Evolutionary conservation across 2,113 vertebrate species (phyloP), one percentile per base, ranked within the genome.

Genomic region (Nansenia antarctica): DNA sequence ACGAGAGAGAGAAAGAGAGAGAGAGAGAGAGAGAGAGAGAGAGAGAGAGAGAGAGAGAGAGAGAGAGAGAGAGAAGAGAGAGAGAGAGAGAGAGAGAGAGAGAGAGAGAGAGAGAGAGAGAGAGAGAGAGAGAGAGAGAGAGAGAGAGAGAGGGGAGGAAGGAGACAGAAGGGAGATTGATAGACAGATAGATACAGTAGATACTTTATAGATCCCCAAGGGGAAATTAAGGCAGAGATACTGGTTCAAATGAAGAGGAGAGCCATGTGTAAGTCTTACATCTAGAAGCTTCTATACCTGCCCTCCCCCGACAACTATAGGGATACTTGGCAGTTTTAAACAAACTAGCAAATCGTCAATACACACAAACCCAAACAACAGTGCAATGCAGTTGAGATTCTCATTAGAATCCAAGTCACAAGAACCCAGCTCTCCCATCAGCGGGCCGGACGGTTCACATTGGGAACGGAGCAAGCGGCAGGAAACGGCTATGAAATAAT

Each of bases 381-480:
- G 74, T 77, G 77, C 68, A 69, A 35, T 53, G 74, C 69, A 70
- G 64, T 75, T 45, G 76, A 72, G 47, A 42, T 55, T 76, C 37
- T 77, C 71, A 79, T 66, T 73, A 72, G 73, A 62, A 79, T 59
- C 35, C 61, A 18, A 29, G 35, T 63, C 35, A 63, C 37, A 12
- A 24, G 24, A 55, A 31, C 29, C 2, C 7, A 37, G 58, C 45
- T 74, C 61, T 74, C 31, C 60, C 77, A 67, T 84, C 77, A 71
- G 64, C 78, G 77, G 60, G 62, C 68, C 53, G 60, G 35, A 31
- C 32, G 52, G 18, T 67, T 34, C 3, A 26, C 32, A 64, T 69
- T 84, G 70, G 75, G 83, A 83, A 82, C 37, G 27, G 5, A 29
- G 82, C 79, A 82, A 85, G 71, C 61, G 72, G 47, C 39, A 74